Conservation (phyloP, 2,113 vertebrate genomes). For the Cinclus mexicanus region DNA sequence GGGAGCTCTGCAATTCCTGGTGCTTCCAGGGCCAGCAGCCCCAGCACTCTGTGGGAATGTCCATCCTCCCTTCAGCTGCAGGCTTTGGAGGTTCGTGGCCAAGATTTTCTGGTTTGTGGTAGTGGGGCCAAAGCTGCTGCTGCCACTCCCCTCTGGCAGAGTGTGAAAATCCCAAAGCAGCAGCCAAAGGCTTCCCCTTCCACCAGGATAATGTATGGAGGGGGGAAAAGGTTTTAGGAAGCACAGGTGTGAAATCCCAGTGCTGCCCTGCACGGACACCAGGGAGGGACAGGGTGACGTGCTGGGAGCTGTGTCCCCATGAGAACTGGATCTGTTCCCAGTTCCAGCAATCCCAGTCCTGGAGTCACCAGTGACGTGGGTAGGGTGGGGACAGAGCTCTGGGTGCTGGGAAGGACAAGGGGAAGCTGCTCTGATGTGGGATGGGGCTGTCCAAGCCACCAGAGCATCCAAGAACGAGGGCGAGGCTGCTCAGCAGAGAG, state of each 20-base stretch:
- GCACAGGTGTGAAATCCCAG: background rate
- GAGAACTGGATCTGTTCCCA: background rate
- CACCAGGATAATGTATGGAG: background rate
- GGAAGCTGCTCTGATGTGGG: background rate
- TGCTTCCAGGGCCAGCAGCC: background rate
- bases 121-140: background rate
- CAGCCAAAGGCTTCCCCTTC: background rate
- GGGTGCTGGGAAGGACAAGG: background rate
- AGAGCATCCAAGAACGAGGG: background rate
- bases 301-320: background rate
- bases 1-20: background rate
- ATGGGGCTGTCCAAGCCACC: background rate
- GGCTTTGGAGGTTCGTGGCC: background rate
- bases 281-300: background rate
- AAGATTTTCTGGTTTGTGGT: background rate
- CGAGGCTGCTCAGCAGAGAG: conserved; percentile 1
- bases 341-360: background rate
- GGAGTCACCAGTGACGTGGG: background rate
- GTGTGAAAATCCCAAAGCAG: background rate
- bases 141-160: background rate
- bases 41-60: background rate
- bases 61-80: background rate
- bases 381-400: background rate
- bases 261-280: background rate
- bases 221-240: background rate